Evolutionary conservation across 2,888 invertebrate species (phyloP).

Genomic region (Lasioglossum lativentre): DNA sequence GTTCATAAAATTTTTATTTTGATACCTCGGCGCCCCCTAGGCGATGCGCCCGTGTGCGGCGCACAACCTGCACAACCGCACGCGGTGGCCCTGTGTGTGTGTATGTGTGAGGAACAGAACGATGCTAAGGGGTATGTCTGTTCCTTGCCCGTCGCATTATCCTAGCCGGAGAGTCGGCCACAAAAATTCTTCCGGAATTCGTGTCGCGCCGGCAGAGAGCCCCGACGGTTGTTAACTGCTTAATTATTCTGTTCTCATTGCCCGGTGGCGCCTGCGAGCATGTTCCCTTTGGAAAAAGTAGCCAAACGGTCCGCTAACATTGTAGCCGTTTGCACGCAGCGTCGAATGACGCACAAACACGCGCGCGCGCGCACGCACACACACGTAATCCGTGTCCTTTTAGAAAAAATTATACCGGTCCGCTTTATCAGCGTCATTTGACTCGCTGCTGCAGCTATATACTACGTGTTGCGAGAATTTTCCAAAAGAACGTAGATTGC

Average conservation of each 20-base stretch:
- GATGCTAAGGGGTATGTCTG: conserved; percentile 74
- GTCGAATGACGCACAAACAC: too few species aligned
- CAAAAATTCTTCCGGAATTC: neutral
- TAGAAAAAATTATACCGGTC: neutral
- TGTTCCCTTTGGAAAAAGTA: neutral
- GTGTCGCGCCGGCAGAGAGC: too few species aligned
- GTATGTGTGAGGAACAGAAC: conserved; percentile 3
- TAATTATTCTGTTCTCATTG: neutral
- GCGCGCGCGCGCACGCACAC: too few species aligned
- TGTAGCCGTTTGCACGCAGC: neutral
- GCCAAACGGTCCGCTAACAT: neutral
- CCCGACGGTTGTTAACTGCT: neutral
- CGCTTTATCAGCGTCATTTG: neutral
- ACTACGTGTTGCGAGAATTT: neutral
- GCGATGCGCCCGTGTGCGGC: too few species aligned
- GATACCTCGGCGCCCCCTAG: too few species aligned
- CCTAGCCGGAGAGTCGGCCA: neutral
- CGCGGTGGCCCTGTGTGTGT: too few species aligned
- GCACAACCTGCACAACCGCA: too few species aligned
- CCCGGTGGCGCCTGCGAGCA: neutral
- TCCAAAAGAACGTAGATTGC: neutral
- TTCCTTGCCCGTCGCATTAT: conserved; percentile 81
- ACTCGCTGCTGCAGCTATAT: neutral
- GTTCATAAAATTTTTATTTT: too few species aligned
- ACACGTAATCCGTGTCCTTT: neutral